Conservation (phyloP, 2,888 invertebrate species). For the Chydorus sphaericus region DNA sequence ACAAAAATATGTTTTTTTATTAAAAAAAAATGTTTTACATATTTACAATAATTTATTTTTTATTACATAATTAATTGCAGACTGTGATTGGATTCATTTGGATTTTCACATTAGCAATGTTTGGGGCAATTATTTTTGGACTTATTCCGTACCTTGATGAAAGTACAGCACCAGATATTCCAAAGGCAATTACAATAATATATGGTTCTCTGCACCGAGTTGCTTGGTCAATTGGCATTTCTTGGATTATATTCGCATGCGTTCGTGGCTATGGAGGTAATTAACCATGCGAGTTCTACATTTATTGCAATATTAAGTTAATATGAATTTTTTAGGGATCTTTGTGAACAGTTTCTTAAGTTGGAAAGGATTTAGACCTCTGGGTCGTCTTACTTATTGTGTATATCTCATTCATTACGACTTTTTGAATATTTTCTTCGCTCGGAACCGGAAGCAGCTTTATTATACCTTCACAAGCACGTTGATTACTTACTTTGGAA, state of each 20-base stretch:
- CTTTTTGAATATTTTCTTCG: neutral
- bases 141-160: constrained; percentile 41
- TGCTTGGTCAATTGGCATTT: constrained; percentile 55
- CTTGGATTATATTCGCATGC: constrained; percentile 64
- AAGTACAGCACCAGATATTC: constrained; percentile 37
- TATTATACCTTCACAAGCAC: constrained; percentile 1
- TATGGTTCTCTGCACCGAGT: constrained; percentile 70
- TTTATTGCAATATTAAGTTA: neutral
- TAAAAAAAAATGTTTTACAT: neutral
- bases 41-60: neutral
- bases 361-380: constrained; percentile 66
- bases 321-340: constrained; percentile 28
- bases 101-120: constrained; percentile 46
- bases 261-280: constrained; percentile 44
- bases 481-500: neutral
- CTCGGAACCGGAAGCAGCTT: neutral
- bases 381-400: constrained; percentile 84
- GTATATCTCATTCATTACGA: constrained; percentile 50
- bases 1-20: too few species aligned
- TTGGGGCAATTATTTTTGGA: constrained; percentile 62
- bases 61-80: neutral
- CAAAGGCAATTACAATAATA: constrained; percentile 53
- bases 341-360: constrained; percentile 66
- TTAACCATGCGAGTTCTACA: neutral
- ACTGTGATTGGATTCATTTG: constrained; percentile 46